A percentile compares a stretch with the other conserved stretches of the same genome.
phyloP scores from a whole-genome alignment of 2,888 invertebrate genomes.

The Pachymerium ferrugineum region DNA sequence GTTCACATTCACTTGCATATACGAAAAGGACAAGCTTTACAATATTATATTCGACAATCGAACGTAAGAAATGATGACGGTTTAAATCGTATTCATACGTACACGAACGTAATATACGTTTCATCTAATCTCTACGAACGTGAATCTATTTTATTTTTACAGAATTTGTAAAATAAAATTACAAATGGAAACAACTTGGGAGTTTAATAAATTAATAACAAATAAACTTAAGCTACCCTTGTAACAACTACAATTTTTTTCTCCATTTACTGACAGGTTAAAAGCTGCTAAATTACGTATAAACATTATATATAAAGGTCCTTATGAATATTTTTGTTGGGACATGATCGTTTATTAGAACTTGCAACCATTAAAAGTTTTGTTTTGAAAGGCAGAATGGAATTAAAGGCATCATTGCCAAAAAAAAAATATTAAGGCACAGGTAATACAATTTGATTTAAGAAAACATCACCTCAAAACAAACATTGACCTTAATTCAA shows the following conservation, averaged over 20 bases:
- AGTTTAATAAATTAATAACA: neutral
- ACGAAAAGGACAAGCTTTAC: constrained; percentile 11
- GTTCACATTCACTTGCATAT: constrained; percentile 3
- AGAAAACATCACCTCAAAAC: neutral
- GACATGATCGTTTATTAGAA: constrained; percentile 18
- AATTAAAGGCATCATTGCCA: neutral
- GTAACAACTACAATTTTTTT: neutral
- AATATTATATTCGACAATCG: neutral
- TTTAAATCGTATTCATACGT: neutral
- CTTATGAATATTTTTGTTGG: too few relatives aligned
- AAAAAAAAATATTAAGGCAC: constrained; percentile 19
- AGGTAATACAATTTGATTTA: neutral
- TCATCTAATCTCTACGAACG: neutral
- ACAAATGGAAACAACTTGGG: neutral
- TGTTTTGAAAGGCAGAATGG: neutral
- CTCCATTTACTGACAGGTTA: neutral
- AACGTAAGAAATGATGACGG: neutral
- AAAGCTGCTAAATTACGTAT: constrained; percentile 10
- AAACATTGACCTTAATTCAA: too few relatives aligned
- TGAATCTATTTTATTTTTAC: neutral
- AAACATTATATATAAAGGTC: neutral
- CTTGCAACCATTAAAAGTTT: neutral
- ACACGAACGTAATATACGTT: neutral
- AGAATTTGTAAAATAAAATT: constrained; percentile 3
- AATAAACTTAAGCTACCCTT: constrained; percentile 3